phyloP scores from a whole-genome alignment of 2,797 vertebrate species.

The Chanos chanos region DNA sequence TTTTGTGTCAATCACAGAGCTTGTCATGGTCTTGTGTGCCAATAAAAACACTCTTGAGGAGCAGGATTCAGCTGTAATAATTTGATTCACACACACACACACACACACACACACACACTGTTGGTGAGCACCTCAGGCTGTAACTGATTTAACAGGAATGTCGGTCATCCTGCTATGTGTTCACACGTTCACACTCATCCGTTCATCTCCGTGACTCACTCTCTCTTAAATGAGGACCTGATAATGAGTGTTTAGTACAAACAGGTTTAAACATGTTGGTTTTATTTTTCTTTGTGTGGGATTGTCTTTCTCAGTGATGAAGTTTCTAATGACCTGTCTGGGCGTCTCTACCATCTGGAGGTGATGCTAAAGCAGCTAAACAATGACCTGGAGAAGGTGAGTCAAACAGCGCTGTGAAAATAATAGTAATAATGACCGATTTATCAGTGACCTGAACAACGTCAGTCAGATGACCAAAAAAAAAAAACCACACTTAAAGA shows the following conservation, averaged over 20 bases:
- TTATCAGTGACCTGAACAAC: not conserved
- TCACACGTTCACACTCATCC: no score
- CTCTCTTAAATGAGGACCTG: not conserved
- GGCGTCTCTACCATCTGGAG: slow-evolving; percentile 85
- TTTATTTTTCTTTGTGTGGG: not conserved
- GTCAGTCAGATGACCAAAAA: not conserved
- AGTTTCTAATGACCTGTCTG: slow-evolving; percentile 72
- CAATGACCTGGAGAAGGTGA: slow-evolving; percentile 84
- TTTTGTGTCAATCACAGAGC: no score
- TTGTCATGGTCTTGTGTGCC: no score
- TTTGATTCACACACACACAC: no score
- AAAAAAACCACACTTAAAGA: not conserved
- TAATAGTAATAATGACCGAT: no score
- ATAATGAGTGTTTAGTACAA: not conserved
- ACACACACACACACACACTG: no score
- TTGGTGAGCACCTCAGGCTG: no score
- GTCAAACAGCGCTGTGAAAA: not conserved
- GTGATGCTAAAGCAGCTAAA: slow-evolving; percentile 90
- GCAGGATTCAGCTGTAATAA: no score
- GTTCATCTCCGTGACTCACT: no score
- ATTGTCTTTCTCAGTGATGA: slow-evolving; percentile 70
- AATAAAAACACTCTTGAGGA: no score
- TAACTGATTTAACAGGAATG: no score
- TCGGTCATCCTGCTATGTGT: no score
- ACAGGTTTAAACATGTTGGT: not conserved